phyloP scores from a whole-genome alignment of 2,113 vertebrate genomes.

The Platysteira castanea region DNA sequence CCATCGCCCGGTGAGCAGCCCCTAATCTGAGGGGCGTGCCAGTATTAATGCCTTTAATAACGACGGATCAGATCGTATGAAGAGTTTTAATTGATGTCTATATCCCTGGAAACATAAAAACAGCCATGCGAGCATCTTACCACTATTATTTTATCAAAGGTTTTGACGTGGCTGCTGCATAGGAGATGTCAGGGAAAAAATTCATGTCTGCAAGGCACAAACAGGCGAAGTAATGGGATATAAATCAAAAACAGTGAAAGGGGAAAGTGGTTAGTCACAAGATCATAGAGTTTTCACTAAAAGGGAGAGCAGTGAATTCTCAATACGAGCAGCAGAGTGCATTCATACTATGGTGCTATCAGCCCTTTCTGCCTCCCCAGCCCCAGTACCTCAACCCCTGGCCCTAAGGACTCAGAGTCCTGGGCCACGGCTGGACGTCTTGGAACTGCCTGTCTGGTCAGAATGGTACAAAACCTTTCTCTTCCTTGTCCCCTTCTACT shows the following conservation, averaged over 20 bases:
- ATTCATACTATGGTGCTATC: not conserved
- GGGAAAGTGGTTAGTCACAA: conserved; percentile 66
- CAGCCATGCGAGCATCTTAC: conserved; percentile 60
- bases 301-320: conserved; percentile 58
- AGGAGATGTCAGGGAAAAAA: conserved; percentile 68
- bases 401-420: not conserved
- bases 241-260: conserved; percentile 73
- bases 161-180: conserved; percentile 65
- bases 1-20: conserved; percentile 53
- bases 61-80: conserved; percentile 63
- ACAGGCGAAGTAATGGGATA: conserved; percentile 72
- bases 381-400: not conserved
- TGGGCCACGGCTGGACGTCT: not conserved
- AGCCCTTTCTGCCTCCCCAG: not conserved
- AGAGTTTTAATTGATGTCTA: conserved; percentile 74
- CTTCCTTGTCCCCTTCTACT: not conserved
- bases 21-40: conserved; percentile 72
- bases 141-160: conserved; percentile 68
- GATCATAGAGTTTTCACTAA: conserved; percentile 66
- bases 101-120: conserved; percentile 70
- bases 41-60: conserved; percentile 72
- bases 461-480: not conserved
- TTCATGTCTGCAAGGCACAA: conserved; percentile 70
- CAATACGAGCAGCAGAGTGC: conserved; percentile 22
- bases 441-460: not conserved